These are phyloP conservation scores for Clamator glandarius DNA, from an alignment of 2,797 vertebrate species.

Conservation along the genomic window DNA sequence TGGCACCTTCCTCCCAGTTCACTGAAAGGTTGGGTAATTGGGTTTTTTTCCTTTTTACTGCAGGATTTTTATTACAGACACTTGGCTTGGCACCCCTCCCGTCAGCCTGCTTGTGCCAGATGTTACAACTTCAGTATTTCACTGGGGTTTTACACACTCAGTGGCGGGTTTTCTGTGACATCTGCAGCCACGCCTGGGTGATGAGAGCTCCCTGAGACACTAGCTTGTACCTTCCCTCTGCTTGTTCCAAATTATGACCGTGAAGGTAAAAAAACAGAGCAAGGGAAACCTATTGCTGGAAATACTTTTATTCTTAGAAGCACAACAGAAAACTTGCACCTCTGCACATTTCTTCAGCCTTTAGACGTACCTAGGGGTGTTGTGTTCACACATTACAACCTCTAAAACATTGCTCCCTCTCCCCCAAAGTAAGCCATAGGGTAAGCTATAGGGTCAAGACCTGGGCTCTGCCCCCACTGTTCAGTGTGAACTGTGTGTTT, in stretches of 20 bases:
- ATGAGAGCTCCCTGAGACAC: not conserved
- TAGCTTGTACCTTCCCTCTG: not conserved
- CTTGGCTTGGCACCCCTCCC: not conserved
- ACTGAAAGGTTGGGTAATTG: not conserved
- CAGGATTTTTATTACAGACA: conserved; percentile 6
- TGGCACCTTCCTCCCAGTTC: not conserved
- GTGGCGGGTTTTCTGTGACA: not conserved
- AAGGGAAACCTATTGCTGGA: not conserved
- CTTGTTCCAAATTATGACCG: not conserved
- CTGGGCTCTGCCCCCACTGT: not conserved
- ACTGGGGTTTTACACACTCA: not conserved
- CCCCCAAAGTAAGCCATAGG: not conserved
- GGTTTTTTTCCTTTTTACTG: not conserved
- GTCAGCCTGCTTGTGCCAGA: not conserved
- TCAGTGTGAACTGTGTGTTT: not conserved
- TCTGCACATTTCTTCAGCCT: not conserved
- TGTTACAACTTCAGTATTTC: not conserved
- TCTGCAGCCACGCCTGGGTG: not conserved
- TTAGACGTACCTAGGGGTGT: not conserved
- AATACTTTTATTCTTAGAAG: not conserved
- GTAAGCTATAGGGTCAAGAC: not conserved
- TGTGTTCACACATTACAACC: not conserved
- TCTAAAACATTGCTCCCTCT: not conserved
- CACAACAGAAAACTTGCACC: not conserved
- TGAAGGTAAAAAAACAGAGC: not conserved